Conservation (phyloP, 2,797 vertebrate genomes). For the Oophaga sylvatica region DNA sequence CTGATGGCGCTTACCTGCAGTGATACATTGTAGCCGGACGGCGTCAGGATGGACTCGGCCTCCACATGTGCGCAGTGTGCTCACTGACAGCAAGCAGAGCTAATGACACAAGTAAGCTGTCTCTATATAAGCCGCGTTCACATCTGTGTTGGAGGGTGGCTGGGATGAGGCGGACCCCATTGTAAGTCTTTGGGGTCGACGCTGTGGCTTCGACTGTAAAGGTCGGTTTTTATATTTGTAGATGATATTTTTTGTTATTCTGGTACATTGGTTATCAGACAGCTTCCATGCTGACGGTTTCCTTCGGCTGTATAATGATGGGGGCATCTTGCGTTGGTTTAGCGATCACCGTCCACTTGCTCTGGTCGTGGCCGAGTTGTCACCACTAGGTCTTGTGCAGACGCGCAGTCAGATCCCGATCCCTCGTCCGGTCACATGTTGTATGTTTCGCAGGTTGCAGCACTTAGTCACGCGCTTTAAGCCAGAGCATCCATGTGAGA, state of each 20-base stretch:
- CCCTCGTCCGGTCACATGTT: background rate
- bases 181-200: background rate
- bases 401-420: too few relatives aligned
- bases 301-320: background rate
- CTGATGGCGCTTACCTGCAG: background rate
- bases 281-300: background rate
- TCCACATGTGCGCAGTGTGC: background rate
- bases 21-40: background rate
- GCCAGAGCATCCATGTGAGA: conserved; percentile 53
- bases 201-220: background rate
- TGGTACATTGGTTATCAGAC: background rate
- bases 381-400: background rate
- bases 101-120: background rate
- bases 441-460: background rate
- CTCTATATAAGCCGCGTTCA: background rate
- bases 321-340: background rate
- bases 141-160: background rate
- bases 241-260: background rate
- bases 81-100: background rate
- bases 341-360: background rate
- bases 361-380: background rate
- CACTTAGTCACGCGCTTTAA: conserved; percentile 32
- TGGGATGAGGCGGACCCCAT: background rate
- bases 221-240: too few relatives aligned
- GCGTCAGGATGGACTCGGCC: background rate